Base-by-base conservation (phyloP, 2,888 invertebrate genomes). In the Spilosoma lubricipeda region DNA sequence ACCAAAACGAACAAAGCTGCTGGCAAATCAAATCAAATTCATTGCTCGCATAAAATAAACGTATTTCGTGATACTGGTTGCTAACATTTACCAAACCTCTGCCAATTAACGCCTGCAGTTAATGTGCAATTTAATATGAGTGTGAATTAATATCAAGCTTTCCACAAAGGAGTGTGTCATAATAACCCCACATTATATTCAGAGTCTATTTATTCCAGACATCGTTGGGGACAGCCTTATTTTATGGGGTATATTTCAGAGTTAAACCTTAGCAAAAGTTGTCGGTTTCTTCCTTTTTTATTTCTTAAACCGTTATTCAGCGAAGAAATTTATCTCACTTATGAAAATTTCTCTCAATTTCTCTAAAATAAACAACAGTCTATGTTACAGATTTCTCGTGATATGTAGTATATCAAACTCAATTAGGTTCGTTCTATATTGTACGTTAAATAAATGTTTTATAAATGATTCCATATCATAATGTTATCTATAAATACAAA, bases 161-260 rank as follows among this genome's bases (percentile, higher is more conserved):
- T 15, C 13, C 45, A 30, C 67, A 72, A 63, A 67, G 45, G 42
- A 42, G n/a, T 30, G 15, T 45, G 48, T 15, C 33, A 23, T 45
- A 63, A 67, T 59, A 1, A 27, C 27, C 27, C 4, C 36, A 59
- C 67, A 67, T 67, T 71, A 64, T 30, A 48, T 48, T 30, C 74
- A 71, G 74, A 13, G 64, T 39, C 67, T 64, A 67, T 74, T 68
- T 74, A 68, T 68, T 15, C 20, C 67, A 68, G 71, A 52, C 71
- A 42, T 72, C 42, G 65, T 72, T 72, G 56, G 71, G 33, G 42
- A 65, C 36, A 36, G n/a, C 45, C 71, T 33, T 69, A 72, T 72
- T 67, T 69, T 71, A 72, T 65, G 64, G 39, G 7, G 33, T 20
- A 27, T 18, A 30, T 30, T 27, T 27, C 27, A 30, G 59, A 27